phyloP scores from a whole-genome alignment of 2,797 vertebrate species.

The Sebastes wilsoni region DNA sequence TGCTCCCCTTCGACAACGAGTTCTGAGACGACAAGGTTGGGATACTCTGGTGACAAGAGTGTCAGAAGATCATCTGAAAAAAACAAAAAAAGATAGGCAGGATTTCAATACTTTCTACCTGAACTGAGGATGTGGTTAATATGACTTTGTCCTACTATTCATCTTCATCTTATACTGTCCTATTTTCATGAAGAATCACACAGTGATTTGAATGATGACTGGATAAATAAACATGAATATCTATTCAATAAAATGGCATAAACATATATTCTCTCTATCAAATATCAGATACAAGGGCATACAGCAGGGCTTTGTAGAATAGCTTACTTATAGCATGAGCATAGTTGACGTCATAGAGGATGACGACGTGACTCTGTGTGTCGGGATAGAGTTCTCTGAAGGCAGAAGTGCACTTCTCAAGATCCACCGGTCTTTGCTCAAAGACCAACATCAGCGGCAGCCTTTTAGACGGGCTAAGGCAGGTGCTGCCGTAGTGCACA shows the following conservation, averaged over 20 bases:
- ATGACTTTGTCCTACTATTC: not conserved
- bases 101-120: not conserved
- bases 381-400: conserved; percentile 87
- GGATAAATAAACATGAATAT: not conserved
- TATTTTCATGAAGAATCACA: not conserved
- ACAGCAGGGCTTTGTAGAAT: not conserved
- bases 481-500: conserved; percentile 92
- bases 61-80: conserved; percentile 69
- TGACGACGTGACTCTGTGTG: conserved; percentile 75
- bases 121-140: not conserved
- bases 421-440: conserved; percentile 75
- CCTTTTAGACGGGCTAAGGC: conserved; percentile 89
- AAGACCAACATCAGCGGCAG: conserved; percentile 87
- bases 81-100: not conserved
- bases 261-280: not conserved
- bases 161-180: not conserved
- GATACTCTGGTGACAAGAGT: conserved; percentile 72
- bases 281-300: not conserved
- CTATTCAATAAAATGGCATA: not conserved
- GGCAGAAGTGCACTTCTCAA: conserved; percentile 77
- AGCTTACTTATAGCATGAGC: conserved; percentile 75
- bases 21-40: conserved; percentile 74
- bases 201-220: not conserved
- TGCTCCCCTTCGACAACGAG: conserved; percentile 72
- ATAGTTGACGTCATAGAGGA: conserved; percentile 91